A percentile compares a stretch with the other conserved stretches of the same genome.
phyloP scores from a whole-genome alignment of 2,888 invertebrate genomes.

The Aromia moschata region DNA sequence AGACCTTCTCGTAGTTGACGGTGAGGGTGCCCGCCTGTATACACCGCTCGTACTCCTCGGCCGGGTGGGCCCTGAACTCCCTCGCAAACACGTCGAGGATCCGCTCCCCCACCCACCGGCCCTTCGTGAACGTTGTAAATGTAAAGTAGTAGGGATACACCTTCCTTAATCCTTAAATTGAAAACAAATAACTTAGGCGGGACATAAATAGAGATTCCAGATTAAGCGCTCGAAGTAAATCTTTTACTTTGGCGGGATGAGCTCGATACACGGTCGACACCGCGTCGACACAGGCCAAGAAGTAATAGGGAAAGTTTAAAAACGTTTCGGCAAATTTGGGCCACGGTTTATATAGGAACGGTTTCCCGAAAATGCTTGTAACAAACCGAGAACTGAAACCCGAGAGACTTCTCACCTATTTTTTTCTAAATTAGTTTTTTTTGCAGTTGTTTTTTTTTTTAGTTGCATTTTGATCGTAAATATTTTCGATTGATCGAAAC shows the following conservation, averaged over 20 bases:
- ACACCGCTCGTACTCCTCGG: slow-evolving; percentile 91
- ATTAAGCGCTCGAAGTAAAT: slow-evolving; percentile 11
- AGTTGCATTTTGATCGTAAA: too few relatives aligned
- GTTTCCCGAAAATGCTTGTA: too few relatives aligned
- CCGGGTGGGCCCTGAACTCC: slow-evolving; percentile 94
- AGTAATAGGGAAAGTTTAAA: not conserved
- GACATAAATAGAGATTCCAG: slow-evolving; percentile 10
- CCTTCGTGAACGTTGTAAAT: slow-evolving; percentile 95
- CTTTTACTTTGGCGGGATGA: not conserved
- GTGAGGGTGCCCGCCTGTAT: slow-evolving; percentile 91
- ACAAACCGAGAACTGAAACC: too few relatives aligned
- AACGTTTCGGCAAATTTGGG: too few relatives aligned
- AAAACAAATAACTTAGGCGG: slow-evolving; percentile 29
- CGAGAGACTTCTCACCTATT: too few relatives aligned
- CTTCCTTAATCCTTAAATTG: slow-evolving; percentile 84
- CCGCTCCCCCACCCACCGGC: slow-evolving; percentile 94
- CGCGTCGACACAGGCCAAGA: not conserved
- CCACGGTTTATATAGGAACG: too few relatives aligned
- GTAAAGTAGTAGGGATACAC: slow-evolving; percentile 98
- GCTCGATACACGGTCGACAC: not conserved
- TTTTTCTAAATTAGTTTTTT: too few relatives aligned
- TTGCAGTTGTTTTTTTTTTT: too few relatives aligned
- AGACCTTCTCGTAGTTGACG: slow-evolving; percentile 92
- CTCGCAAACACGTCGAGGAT: slow-evolving; percentile 91
- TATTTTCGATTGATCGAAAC: too few relatives aligned